Evolutionary conservation across 1,140 invertebrate species (phyloP), one percentile per base, ranked within the genome.

Genomic region (Cardiocondyla obscurior): DNA sequence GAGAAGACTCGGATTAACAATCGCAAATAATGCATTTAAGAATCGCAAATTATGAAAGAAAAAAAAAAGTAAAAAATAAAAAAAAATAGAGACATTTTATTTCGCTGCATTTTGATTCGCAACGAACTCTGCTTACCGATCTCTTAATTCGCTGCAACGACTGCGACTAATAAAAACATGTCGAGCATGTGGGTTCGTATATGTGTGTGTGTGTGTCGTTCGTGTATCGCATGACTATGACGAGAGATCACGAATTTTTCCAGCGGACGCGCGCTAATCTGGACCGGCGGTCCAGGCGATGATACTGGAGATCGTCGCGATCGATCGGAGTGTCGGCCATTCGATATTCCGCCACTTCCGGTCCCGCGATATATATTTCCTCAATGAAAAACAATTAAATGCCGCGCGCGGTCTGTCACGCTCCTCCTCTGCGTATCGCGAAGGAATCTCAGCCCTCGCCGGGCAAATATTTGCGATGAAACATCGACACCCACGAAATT

Each of bases 141-240:
- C 3, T 55, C 22, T 28, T 36, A 46, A 67, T 28, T 79, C 33
- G 65, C 46, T 55, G 74, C 77, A 44, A 60, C 69, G 60, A 83
- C 77, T 46, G 33, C 62, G 62, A 76, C 64, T 87, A 87, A 73
- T 65, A 69, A 86, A 87, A 70, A 86, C 70, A 53, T 85, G 2
- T 85, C 44, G 22, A n/a, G 22, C 33, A 46, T 12, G 19, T 51
- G 44, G 69, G 0, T 53, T 7, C 19, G 7, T 73, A 7, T 62
- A 30, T 16, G 16, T 64, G 36, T 30, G 22, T 51, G 10, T 73
- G 16, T 58, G 4, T 79, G 57, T n/a, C 57, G 30, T 33, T 33
- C 39, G 16, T 42, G 42, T 67, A 76, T 39, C 22, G 44, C 74
- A n/a, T 79, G 74, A 82, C 33, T 69, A 30, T 55, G 44, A 30